These are phyloP conservation scores for Chromobotia macracanthus DNA, from an alignment of 2,797 vertebrate species.

Conservation along the genomic window DNA sequence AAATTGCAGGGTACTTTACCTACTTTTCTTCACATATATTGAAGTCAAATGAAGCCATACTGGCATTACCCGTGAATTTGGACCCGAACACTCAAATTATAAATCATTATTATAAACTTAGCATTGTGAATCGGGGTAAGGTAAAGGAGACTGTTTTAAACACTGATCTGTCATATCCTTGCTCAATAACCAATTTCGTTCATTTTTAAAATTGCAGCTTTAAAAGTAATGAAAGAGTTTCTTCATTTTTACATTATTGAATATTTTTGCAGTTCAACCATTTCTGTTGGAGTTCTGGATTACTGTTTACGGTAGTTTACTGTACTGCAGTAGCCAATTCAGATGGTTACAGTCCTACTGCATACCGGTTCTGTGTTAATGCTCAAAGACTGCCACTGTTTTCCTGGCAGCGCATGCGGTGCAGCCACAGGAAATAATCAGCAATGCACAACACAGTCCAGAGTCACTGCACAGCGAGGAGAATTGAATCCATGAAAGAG, in stretches of 20 bases:
- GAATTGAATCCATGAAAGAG: conserved; percentile 19
- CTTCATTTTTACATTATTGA: background rate
- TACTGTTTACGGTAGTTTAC: background rate
- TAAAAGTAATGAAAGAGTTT: background rate
- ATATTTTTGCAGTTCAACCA: background rate
- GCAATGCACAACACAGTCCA: conserved; percentile 31
- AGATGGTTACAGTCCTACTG: background rate
- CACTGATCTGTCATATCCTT: too few species aligned
- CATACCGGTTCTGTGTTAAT: conserved; percentile 23
- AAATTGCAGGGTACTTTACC: too few species aligned
- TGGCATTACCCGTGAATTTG: too few species aligned
- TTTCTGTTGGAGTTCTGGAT: conserved; percentile 1
- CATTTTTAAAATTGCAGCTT: too few species aligned
- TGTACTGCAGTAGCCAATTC: background rate
- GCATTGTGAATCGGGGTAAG: too few species aligned
- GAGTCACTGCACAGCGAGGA: conserved; percentile 31
- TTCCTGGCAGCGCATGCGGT: conserved; percentile 36
- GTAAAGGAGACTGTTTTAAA: too few species aligned
- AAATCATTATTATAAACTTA: too few species aligned
- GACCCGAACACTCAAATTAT: too few species aligned
- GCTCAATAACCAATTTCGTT: too few species aligned
- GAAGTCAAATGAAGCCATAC: too few species aligned
- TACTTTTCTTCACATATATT: too few species aligned
- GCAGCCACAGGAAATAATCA: conserved; percentile 42
- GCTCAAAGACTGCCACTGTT: conserved; percentile 29